Evolutionary conservation across 37 sponge, comb jelly and placozoan species (phyloP).

Genomic region (Agelas oroides): DNA sequence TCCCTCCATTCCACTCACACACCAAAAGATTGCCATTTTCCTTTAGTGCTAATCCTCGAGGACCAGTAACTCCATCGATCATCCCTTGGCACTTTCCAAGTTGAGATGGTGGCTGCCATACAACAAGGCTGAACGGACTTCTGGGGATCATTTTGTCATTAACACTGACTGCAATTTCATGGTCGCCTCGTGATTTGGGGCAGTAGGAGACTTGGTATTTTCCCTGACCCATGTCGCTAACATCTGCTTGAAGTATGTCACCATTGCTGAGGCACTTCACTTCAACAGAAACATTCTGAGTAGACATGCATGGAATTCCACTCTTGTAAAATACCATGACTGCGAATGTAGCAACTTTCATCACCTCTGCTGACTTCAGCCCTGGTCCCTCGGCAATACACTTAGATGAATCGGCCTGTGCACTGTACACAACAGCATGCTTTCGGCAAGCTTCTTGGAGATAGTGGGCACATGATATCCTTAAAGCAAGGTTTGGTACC

Average conservation of each 20-base stretch:
- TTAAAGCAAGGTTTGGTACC: slow-evolving; percentile 2
- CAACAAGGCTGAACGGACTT: slow-evolving; percentile 9
- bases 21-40: background rate
- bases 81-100: slow-evolving; percentile 10
- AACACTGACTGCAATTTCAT: background rate
- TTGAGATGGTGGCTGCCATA: background rate
- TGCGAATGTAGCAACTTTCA: background rate
- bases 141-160: slow-evolving; percentile 16
- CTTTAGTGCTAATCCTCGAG: background rate
- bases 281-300: background rate
- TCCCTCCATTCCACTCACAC: slow-evolving; percentile 28
- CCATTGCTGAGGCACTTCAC: slow-evolving; percentile 19
- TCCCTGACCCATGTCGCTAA: background rate
- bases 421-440: background rate
- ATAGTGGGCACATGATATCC: background rate
- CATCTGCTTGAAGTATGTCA: background rate
- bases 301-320: background rate
- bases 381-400: slow-evolving; percentile 17
- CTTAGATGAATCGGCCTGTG: background rate
- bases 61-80: background rate
- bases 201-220: background rate
- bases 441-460: background rate
- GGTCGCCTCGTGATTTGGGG: background rate
- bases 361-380: background rate
- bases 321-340: background rate